Conservation (phyloP, 2,888 invertebrate species). For the Cremastinae sp. region DNA sequence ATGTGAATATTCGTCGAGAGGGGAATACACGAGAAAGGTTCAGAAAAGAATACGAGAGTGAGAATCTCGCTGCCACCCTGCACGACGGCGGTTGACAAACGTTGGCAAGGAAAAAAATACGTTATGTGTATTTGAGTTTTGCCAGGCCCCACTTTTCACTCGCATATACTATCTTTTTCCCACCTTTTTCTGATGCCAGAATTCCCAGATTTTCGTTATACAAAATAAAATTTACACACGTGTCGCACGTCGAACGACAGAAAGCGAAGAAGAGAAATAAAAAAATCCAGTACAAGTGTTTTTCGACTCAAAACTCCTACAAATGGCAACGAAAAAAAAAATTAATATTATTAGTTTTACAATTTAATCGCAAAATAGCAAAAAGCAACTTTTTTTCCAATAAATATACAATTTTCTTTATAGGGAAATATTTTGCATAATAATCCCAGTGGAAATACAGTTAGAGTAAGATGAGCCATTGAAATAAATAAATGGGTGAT, state of each 20-base stretch:
- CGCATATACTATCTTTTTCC: slow-evolving; percentile 43
- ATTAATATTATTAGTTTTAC: too few species aligned
- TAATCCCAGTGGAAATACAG: too few species aligned
- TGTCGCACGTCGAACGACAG: not conserved
- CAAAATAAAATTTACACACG: not conserved
- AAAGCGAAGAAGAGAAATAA: not conserved
- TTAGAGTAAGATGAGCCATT: too few species aligned
- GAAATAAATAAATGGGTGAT: too few species aligned
- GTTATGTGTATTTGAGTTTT: slow-evolving; percentile 51
- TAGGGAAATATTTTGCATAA: too few species aligned
- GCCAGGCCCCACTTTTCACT: slow-evolving; percentile 24
- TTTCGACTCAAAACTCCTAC: not conserved
- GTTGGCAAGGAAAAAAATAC: slow-evolving; percentile 42
- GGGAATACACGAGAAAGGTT: slow-evolving; percentile 38
- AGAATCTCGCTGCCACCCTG: slow-evolving; percentile 26
- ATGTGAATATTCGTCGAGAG: slow-evolving; percentile 31
- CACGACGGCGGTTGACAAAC: slow-evolving; percentile 56
- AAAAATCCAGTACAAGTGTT: not conserved
- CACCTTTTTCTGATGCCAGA: slow-evolving; percentile 38
- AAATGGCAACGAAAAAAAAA: too few species aligned
- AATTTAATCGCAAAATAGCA: too few species aligned
- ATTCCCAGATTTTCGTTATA: not conserved
- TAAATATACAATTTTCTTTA: too few species aligned
- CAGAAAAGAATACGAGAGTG: not conserved
- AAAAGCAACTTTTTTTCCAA: too few species aligned